Percentiles rank a stretch among this genome's conserved stretches.
Evolutionary conservation across 2,797 vertebrate genomes (phyloP).

Genomic region (Amazonetta brasiliensis): DNA sequence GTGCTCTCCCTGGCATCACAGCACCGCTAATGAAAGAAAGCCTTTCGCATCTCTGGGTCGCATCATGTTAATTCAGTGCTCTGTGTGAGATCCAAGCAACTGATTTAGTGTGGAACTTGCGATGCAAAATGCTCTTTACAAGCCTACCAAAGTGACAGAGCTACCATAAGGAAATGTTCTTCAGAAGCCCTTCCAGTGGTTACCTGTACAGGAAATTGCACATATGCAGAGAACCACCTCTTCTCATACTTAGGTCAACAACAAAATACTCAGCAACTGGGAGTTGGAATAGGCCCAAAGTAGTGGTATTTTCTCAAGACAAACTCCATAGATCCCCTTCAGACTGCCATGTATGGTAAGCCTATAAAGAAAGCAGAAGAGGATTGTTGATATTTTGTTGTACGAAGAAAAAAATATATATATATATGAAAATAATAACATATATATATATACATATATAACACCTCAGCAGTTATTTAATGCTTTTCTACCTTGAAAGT

Average conservation of each 20-base stretch:
- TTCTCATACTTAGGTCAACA: not conserved
- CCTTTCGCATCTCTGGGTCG: slow-evolving; percentile 56
- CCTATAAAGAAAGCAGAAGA: not conserved
- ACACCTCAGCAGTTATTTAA: not conserved
- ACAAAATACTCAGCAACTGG: not conserved
- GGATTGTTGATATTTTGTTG: not conserved
- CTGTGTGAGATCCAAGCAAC: not conserved
- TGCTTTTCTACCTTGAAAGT: not conserved
- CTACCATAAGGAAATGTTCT: not conserved
- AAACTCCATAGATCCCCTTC: not conserved
- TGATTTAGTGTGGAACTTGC: slow-evolving; percentile 3
- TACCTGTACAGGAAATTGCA: not conserved
- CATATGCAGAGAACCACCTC: not conserved
- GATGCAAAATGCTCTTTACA: slow-evolving; percentile 2
- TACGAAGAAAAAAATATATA: not conserved
- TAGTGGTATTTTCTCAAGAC: not conserved
- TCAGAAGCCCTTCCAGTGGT: not conserved
- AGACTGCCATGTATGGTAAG: rapidly evolving
- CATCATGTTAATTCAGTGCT: slow-evolving; percentile 29
- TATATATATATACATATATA: no score
- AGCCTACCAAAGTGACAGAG: not conserved
- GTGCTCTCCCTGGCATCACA: not conserved
- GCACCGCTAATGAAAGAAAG: slow-evolving; percentile 37
- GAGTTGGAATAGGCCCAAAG: not conserved
- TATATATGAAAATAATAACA: no score